Evolutionary conservation across 1,140 invertebrate genomes (phyloP).

Genomic region (Oreohelix idahoensis): DNA sequence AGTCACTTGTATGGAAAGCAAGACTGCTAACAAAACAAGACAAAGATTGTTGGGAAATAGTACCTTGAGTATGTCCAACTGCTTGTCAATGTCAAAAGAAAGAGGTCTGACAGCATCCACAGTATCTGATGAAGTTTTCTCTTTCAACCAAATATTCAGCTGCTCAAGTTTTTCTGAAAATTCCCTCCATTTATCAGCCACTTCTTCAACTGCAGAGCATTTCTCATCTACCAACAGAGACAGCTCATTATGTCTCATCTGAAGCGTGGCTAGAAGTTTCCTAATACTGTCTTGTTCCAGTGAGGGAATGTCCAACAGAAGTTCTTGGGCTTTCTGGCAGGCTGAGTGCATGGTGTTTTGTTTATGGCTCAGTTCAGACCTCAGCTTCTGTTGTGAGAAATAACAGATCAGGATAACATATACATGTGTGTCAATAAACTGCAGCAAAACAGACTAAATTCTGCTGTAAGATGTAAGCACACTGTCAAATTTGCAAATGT

Average conservation of each 20-base stretch:
- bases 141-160: slow-evolving; percentile 80
- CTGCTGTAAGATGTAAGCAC: too few relatives aligned
- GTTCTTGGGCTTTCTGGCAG: slow-evolving; percentile 85
- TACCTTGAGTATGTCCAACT: slow-evolving; percentile 81
- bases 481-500: too few relatives aligned
- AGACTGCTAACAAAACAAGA: too few relatives aligned
- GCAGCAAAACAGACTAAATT: too few relatives aligned
- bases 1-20: too few relatives aligned
- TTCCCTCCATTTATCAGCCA: not conserved
- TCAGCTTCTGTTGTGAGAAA: slow-evolving; percentile 75
- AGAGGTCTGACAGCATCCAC: slow-evolving; percentile 80
- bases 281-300: slow-evolving; percentile 83
- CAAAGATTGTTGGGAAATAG: too few relatives aligned
- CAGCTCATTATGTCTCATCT: slow-evolving; percentile 59
- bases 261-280: slow-evolving; percentile 77
- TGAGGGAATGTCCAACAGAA: slow-evolving; percentile 87
- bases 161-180: slow-evolving; percentile 73
- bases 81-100: slow-evolving; percentile 80
- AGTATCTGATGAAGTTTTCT: slow-evolving; percentile 78
- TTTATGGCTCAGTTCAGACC: slow-evolving; percentile 89
- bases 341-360: slow-evolving; percentile 86
- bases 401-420: not conserved
- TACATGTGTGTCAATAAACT: too few relatives aligned
- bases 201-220: not conserved
- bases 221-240: not conserved